A percentile compares a stretch with the other conserved stretches of the same genome.
Conservation (phyloP, 2,797 vertebrate species). For the Lycodopsis pacificus region DNA sequence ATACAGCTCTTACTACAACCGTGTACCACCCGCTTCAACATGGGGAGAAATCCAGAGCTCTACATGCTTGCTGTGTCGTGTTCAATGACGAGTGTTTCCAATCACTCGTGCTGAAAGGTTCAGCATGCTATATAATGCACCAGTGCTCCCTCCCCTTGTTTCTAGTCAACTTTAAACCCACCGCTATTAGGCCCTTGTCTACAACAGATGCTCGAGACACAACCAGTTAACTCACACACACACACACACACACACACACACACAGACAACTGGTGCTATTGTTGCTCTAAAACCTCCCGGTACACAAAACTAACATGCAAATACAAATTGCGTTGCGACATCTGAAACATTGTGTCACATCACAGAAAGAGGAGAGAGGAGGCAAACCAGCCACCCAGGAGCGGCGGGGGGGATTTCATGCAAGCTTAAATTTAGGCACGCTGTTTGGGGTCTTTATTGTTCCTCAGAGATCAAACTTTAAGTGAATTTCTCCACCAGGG, state of each 20-base stretch:
- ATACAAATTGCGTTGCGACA: constrained; percentile 54
- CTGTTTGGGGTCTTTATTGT: constrained; percentile 78
- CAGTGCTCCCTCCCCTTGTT: constrained; percentile 19
- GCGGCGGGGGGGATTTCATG: constrained; percentile 68
- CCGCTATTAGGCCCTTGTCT: constrained; percentile 46
- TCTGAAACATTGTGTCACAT: constrained; percentile 50
- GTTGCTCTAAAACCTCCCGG: constrained; percentile 63
- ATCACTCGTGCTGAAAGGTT: constrained; percentile 31
- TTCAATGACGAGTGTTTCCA: constrained; percentile 1
- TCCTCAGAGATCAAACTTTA: constrained; percentile 77
- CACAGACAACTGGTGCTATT: constrained; percentile 30
- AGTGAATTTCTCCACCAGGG: constrained; percentile 73
- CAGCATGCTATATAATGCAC: constrained; percentile 23
- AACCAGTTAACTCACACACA: constrained; percentile 56
- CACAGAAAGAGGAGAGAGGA: constrained; percentile 54
- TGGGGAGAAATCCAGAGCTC: background rate
- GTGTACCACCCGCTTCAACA: background rate
- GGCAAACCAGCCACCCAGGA: constrained; percentile 61
- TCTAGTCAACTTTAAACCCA: constrained; percentile 32
- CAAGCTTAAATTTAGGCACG: constrained; percentile 78
- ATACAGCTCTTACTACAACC: background rate
- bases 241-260: constrained; percentile 2
- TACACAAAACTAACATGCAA: constrained; percentile 70
- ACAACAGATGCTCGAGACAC: constrained; percentile 74
- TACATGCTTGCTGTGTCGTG: background rate